Evolutionary conservation across 2,797 vertebrate species (phyloP), one percentile per base, ranked within the genome.

Genomic region (Anas acuta): DNA sequence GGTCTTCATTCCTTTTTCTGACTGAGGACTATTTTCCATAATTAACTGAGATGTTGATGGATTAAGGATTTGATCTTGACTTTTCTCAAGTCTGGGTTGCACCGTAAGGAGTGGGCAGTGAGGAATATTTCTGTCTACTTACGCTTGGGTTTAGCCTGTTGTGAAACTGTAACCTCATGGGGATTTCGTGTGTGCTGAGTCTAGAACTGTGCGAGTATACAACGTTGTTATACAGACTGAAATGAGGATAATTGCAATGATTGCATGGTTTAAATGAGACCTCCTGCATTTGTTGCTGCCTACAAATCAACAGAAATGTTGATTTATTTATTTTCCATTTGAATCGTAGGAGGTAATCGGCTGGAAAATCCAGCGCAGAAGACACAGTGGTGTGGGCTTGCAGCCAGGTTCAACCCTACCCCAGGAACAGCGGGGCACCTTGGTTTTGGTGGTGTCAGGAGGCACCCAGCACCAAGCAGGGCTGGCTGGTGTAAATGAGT

Each of bases 391-490:
- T 49, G 35, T 67, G 58, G 95, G 85, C 91, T 92, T 58, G 61
- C 79, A 93, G 92, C 84, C 93, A 95, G 77, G 71, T n/a, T 60
- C 70, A 23, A 47, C 60, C 14, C 75, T n/a, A 82, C 75, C 78
- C 76, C 45, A 35, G 80, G 86, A 76, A 32, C 18, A 3, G 23
- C 11, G 45, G 75, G 84, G 56, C 79, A 95, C 76, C 1, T 21
- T 89, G 87, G 60, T 82, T 90, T 78, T 73, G 69, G 32, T 39
- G 79, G 45, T 94, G 89, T 95, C 90, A 66, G 81, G 69, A 92
- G 81, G 65, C 95, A 90, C 91, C 94, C 83, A 89, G 91, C 95
- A 93, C 80, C 80, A 28, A 17, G n/a, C 30, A 8, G 3, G 1
- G 33, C 89, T 94, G 92, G 85, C 77, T 90, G 77, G 9, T 66